Evolutionary conservation across 1,140 invertebrate species (phyloP), one percentile per base, ranked within the genome.

Genomic region (Lerema accius): DNA sequence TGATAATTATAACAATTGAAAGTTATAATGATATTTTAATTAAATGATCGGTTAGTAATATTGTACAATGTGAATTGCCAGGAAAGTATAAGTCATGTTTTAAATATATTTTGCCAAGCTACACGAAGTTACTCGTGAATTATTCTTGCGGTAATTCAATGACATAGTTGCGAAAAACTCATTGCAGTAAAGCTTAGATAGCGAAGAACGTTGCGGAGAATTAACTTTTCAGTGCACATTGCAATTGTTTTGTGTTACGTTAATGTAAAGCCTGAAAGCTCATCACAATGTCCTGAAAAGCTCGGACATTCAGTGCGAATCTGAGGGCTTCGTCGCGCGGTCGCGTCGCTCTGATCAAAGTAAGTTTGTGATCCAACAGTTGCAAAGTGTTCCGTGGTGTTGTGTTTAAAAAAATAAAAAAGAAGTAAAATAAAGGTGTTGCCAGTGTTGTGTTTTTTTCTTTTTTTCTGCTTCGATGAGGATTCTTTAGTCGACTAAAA

Each of bases 311-410:
- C 35, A 37, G 35, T 37, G 35, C 7, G 35, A 37, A 37, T 11
- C 35, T 1, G 35, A 37, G n/a, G 11, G 35, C 35, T 37, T 11
- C 35, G 35, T 37, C 35, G 35, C 35, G 35, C 35, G 35, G 35
- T 37, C 35, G 35, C 35, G 35, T 11, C 35, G 35, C 35, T 37
- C n/a, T 11, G 10, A n/a, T 2, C 2, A 1, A 1, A n/a, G 35
- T 11, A 37, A 37, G 35, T 37, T 37, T 4, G 35, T 37, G 2
- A 37, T 0, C 35, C 35, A 37, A 37, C 35, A 2, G n/a, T 37
- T 37, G n/a, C 9, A 32, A 32, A 32, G 35, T 37, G 35, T 37
- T 37, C 35, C 35, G 35, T 37, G 35, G 35, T 37, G 35, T 37
- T 37, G 35, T 37, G 35, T 32, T 37, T 32, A 32, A 32, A 32